Percentiles rank a stretch among this genome's conserved stretches.
Evolutionary conservation across 2,888 invertebrate genomes (phyloP).

Genomic region (Meiosimyza platycephala): DNA sequence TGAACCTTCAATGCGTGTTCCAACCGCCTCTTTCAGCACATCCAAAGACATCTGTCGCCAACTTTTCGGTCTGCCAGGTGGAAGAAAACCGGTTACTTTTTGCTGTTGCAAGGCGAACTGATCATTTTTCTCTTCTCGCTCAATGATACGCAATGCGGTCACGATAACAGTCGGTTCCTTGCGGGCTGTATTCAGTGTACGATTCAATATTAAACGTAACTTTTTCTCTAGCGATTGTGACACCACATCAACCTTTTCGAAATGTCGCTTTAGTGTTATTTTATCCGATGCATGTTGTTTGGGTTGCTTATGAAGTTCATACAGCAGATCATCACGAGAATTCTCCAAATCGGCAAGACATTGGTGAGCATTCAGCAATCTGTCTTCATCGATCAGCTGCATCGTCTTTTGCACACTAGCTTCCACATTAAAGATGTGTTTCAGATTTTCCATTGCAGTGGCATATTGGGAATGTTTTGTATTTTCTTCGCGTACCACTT

Average conservation of each 20-base stretch:
- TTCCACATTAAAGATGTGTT: slow-evolving; percentile 97
- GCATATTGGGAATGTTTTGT: slow-evolving; percentile 96
- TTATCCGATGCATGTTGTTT: slow-evolving; percentile 88
- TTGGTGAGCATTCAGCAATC: slow-evolving; percentile 92
- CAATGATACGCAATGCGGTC: slow-evolving; percentile 94
- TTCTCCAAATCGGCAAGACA: slow-evolving; percentile 95
- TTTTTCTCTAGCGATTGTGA: slow-evolving; percentile 92
- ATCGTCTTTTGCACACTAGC: slow-evolving; percentile 95
- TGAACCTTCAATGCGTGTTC: slow-evolving; percentile 91
- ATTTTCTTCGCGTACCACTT: slow-evolving; percentile 91
- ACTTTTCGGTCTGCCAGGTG: slow-evolving; percentile 92
- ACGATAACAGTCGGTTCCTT: slow-evolving; percentile 96
- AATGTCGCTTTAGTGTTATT: slow-evolving; percentile 93
- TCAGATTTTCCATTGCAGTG: slow-evolving; percentile 97
- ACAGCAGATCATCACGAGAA: slow-evolving; percentile 94
- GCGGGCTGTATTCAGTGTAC: slow-evolving; percentile 92
- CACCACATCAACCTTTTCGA: slow-evolving; percentile 92
- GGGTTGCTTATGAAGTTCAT: slow-evolving; percentile 92
- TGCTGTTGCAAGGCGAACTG: slow-evolving; percentile 79
- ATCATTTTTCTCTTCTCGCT: slow-evolving; percentile 96
- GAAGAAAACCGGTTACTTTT: slow-evolving; percentile 82
- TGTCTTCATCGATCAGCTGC: slow-evolving; percentile 94
- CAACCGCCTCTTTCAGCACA: slow-evolving; percentile 82
- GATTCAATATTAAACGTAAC: slow-evolving; percentile 86
- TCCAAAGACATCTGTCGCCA: slow-evolving; percentile 91